Evolutionary conservation across 2,888 invertebrate genomes (phyloP), one percentile per base, ranked within the genome.

Genomic region (Capitulum mitella): DNA sequence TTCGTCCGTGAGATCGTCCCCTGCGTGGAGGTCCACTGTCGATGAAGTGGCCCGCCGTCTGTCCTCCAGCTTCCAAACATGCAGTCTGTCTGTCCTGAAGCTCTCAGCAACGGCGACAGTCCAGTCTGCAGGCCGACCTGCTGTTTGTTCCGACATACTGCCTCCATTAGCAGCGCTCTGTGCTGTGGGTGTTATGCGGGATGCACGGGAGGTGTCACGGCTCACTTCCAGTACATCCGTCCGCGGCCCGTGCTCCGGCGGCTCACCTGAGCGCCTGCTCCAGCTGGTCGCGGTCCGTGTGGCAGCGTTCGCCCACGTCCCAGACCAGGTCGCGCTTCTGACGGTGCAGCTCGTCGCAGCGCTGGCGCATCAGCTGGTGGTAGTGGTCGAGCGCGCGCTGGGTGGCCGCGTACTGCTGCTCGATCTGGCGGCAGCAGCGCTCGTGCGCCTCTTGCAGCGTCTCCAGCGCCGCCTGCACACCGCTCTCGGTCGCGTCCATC

Each of bases 391-490:
- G n/a, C 40, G 75, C 43, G 5, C 29, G 29, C 46, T 40, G 43
- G 29, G 19, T 29, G 12, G 75, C 75, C 29, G 26, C 43, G 29
- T n/a, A 19, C 75, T 75, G 75, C 19, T 29, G 14, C n/a, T 75
- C 75, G 22, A 75, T n/a, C 43, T 40, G 40, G 43, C 14, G 43
- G 19, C 43, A 43, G 29, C 43, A 43, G 40, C 75, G 75, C 75
- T 75, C 75, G 46, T 75, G 75, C 14, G 43, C 46, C 75, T 10
- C 29, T 29, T 75, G 43, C 75, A 75, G 75, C 75, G 12, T 12
- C n/a, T 75, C 46, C n/a, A 75, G 75, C n/a, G 75, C 46, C 43
- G 46, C 26, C 75, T 75, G 75, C 75, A 75, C 75, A 22, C 46
- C 75, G 75, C 29, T 46, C 12, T 46, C 46, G 29, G 43, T 46